Percentiles rank a stretch among this genome's conserved stretches.
Evolutionary conservation across 2,888 invertebrate species (phyloP).

Genomic region (Scotopteryx bipunctaria): DNA sequence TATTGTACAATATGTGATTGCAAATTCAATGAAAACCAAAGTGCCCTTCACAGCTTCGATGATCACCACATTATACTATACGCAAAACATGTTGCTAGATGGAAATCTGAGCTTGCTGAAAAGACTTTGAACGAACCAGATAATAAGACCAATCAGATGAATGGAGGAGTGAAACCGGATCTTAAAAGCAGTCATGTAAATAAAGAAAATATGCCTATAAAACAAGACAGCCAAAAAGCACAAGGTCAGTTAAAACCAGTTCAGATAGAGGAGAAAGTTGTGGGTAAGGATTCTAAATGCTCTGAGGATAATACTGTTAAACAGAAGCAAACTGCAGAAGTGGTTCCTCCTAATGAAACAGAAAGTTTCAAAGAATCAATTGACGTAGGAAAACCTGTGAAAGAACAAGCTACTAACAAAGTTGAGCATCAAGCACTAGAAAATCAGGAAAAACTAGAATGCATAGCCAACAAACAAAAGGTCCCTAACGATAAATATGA

Average conservation of each 20-base stretch:
- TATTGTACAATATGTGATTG: slow-evolving; percentile 15
- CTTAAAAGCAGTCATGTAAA: background rate
- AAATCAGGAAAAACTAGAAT: background rate
- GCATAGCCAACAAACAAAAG: background rate
- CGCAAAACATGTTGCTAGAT: slow-evolving; percentile 1
- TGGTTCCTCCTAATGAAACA: background rate
- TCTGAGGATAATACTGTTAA: background rate
- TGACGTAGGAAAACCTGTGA: background rate
- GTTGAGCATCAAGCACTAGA: background rate
- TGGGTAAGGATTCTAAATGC: background rate
- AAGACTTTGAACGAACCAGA: background rate
- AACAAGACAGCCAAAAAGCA: no score
- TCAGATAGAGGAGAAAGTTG: background rate
- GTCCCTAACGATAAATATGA: background rate
- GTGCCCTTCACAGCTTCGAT: background rate
- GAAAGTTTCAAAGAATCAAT: background rate
- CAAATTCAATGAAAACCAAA: background rate
- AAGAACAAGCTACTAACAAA: background rate
- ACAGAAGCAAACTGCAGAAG: background rate
- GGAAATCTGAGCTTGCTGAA: background rate
- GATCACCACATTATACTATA: slow-evolving; percentile 12
- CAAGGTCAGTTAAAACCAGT: no score
- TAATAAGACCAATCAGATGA: background rate
- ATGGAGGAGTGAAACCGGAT: background rate
- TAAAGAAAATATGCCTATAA: no score